phyloP scores from a whole-genome alignment of 2,888 invertebrate genomes.

The Aplocera efformata region DNA sequence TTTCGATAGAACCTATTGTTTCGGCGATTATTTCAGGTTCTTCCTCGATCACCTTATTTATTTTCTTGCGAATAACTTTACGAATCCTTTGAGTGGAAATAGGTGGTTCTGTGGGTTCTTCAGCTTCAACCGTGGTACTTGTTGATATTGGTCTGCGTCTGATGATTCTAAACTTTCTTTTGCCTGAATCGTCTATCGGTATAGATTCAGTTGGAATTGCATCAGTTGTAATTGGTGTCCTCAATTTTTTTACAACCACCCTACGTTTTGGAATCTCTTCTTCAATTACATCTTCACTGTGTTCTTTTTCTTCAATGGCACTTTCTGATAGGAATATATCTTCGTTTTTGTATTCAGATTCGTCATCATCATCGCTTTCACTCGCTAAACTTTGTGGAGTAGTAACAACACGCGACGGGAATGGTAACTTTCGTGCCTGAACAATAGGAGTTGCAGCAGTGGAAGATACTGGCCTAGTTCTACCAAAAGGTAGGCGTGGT shows the following conservation, averaged over 20 bases:
- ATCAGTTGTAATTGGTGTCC: slow-evolving; percentile 36
- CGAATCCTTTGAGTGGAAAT: slow-evolving; percentile 44
- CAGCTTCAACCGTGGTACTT: slow-evolving; percentile 28
- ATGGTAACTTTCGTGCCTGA: slow-evolving; percentile 56
- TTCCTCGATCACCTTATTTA: slow-evolving; percentile 45
- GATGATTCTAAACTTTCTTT: slow-evolving; percentile 58
- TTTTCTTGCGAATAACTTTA: slow-evolving; percentile 66
- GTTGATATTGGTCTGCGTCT: slow-evolving; percentile 51
- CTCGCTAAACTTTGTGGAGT: slow-evolving; percentile 42
- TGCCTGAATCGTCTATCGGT: slow-evolving; percentile 54
- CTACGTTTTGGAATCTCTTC: slow-evolving; percentile 42
- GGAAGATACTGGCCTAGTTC: slow-evolving; percentile 41
- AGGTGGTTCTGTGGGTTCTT: slow-evolving; percentile 34
- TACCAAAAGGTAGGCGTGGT: slow-evolving; percentile 52
- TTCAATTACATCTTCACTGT: slow-evolving; percentile 47
- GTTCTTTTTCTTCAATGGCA: slow-evolving; percentile 72
- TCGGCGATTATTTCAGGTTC: slow-evolving; percentile 49
- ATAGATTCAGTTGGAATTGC: slow-evolving; percentile 47
- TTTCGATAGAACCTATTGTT: slow-evolving; percentile 43
- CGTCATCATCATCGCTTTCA: slow-evolving; percentile 50
- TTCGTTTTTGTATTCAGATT: slow-evolving; percentile 56
- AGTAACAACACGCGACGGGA: slow-evolving; percentile 47
- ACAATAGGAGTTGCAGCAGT: slow-evolving; percentile 30
- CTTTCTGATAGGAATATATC: slow-evolving; percentile 73
- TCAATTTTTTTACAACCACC: slow-evolving; percentile 51